Percentiles rank a stretch among this genome's conserved stretches.
These are phyloP conservation scores for Alfaro cultratus DNA, from an alignment of 2,797 vertebrate genomes.

Conservation along the genomic window DNA sequence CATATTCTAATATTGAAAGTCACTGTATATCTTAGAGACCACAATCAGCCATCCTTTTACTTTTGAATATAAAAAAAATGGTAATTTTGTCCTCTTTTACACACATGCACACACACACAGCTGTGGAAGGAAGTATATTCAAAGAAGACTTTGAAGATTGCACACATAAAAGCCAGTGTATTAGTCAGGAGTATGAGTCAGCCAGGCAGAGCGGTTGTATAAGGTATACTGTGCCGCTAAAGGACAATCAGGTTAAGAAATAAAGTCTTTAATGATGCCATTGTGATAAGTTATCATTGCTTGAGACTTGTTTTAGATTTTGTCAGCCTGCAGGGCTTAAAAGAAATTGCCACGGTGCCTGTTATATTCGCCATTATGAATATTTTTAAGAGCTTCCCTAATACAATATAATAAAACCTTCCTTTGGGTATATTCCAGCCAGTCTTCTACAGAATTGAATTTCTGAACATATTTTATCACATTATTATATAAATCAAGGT, in stretches of 20 bases:
- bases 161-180: slow-evolving; percentile 4
- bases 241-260: slow-evolving; percentile 4
- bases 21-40: neutral
- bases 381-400: slow-evolving; percentile 2
- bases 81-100: slow-evolving; percentile 41
- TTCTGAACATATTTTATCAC: slow-evolving; percentile 22
- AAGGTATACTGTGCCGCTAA: neutral
- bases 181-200: slow-evolving; percentile 3
- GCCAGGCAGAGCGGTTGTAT: neutral
- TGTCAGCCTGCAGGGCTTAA: neutral
- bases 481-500: slow-evolving; percentile 20
- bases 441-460: neutral
- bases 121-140: slow-evolving; percentile 18
- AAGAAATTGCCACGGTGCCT: too few relatives aligned
- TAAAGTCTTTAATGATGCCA: slow-evolving; percentile 4
- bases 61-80: slow-evolving; percentile 21
- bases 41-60: slow-evolving; percentile 46
- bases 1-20: neutral
- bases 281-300: neutral
- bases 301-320: neutral
- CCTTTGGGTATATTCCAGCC: neutral
- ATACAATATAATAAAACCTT: neutral
- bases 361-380: neutral
- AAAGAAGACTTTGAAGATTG: slow-evolving; percentile 4
- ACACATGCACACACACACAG: slow-evolving; percentile 9